Evolutionary conservation across 2,888 invertebrate genomes (phyloP).

Genomic region (Cheilosia vernalis): DNA sequence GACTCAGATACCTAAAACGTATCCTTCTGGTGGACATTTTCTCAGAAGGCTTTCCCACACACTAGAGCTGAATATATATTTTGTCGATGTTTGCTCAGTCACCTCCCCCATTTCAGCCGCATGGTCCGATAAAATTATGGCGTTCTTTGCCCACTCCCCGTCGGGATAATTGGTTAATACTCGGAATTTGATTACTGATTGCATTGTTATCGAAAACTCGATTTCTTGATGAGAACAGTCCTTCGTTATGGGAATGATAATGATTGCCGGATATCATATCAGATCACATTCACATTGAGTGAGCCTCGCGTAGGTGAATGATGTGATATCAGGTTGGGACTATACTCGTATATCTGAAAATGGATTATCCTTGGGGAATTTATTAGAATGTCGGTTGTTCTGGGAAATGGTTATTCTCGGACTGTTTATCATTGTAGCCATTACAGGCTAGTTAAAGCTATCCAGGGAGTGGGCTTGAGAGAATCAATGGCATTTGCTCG

Average conservation of each 20-base stretch:
- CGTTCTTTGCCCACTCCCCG: neutral
- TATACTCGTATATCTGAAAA: neutral
- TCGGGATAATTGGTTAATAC: slow-evolving; percentile 64
- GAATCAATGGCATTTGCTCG: too few species aligned
- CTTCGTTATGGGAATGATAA: neutral
- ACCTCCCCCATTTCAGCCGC: neutral
- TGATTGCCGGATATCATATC: slow-evolving; percentile 33
- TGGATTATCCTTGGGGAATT: slow-evolving; percentile 43
- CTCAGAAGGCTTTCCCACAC: neutral
- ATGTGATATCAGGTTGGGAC: neutral
- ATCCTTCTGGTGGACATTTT: slow-evolving; percentile 29
- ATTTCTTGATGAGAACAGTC: slow-evolving; percentile 28
- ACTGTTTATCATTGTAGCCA: too few species aligned
- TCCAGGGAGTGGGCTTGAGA: too few species aligned
- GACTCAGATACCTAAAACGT: neutral
- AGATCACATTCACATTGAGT: slow-evolving; percentile 24
- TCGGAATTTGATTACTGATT: slow-evolving; percentile 45
- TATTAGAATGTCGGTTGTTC: slow-evolving; percentile 40
- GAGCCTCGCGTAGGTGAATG: neutral
- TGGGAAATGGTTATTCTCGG: neutral
- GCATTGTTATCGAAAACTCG: slow-evolving; percentile 57
- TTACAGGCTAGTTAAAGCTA: too few species aligned
- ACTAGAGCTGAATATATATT: neutral
- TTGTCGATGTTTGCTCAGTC: neutral
- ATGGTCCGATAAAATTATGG: slow-evolving; percentile 23